Percentiles rank a stretch among this genome's conserved stretches.
Conservation (phyloP, 1,140 invertebrate genomes). For the Gryllus bimaculatus region DNA sequence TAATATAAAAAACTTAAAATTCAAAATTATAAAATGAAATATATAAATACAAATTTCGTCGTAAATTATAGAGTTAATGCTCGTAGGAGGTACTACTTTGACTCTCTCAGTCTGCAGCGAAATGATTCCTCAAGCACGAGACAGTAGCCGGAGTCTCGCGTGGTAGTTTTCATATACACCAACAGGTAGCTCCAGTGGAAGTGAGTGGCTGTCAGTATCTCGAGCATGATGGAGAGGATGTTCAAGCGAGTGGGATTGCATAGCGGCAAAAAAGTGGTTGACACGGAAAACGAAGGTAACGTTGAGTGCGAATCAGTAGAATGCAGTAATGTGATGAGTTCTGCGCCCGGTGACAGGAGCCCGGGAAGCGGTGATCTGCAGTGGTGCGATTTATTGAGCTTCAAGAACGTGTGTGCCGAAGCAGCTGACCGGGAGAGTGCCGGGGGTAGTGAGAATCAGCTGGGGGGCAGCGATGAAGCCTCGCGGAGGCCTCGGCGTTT, state of each 20-base stretch:
- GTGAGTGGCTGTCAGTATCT: neutral
- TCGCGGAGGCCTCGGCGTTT: conserved; percentile 2
- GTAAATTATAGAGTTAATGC: too few relatives aligned
- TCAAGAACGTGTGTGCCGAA: conserved; percentile 18
- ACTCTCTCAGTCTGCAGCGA: too few relatives aligned
- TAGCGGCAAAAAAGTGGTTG: conserved; percentile 15
- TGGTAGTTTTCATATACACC: neutral
- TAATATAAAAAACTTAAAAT: neutral
- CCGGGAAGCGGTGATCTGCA: conserved; percentile 13
- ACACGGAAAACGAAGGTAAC: conserved; percentile 16
- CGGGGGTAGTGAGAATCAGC: conserved; percentile 8
- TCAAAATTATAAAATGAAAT: neutral
- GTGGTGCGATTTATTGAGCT: conserved; percentile 21
- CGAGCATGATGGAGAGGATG: conserved; percentile 22
- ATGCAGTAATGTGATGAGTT: neutral
- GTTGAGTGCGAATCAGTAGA: conserved; percentile 2
- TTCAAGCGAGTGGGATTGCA: conserved; percentile 22
- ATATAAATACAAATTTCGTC: neutral
- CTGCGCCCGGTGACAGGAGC: conserved; percentile 6
- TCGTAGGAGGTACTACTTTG: too few relatives aligned
- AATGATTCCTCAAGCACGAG: too few relatives aligned
- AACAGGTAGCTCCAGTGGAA: conserved; percentile 9
- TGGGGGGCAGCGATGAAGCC: conserved; percentile 9
- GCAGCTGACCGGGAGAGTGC: neutral
- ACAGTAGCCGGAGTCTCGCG: neutral